Percentiles rank a stretch among this genome's conserved stretches.
phyloP scores from a whole-genome alignment of 2,888 invertebrate genomes.

The Pilophorus perplexus region DNA sequence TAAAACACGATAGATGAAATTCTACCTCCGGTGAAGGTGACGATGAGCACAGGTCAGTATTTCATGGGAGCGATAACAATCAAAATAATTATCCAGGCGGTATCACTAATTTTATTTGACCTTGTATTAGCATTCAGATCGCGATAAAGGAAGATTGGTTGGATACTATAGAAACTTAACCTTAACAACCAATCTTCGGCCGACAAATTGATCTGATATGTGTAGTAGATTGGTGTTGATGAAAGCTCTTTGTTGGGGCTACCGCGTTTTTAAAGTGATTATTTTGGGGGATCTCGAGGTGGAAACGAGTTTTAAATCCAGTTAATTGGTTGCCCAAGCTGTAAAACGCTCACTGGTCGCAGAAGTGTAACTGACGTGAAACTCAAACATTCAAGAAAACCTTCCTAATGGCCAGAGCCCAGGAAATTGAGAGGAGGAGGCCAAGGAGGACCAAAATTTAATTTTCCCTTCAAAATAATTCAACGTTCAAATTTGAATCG shows the following conservation, averaged over 20 bases:
- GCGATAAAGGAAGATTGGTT: slow-evolving; percentile 29
- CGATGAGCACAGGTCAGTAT: not conserved
- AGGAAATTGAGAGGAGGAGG: too few species aligned
- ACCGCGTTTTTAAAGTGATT: slow-evolving; percentile 11
- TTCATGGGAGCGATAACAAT: not conserved
- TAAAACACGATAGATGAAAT: not conserved
- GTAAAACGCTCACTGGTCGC: too few species aligned
- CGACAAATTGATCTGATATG: slow-evolving; percentile 32
- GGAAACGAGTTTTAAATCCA: too few species aligned
- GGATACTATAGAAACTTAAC: slow-evolving; percentile 9
- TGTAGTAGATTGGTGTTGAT: not conserved
- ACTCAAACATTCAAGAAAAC: too few species aligned
- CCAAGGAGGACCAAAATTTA: too few species aligned
- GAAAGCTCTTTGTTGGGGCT: slow-evolving; percentile 12
- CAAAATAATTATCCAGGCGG: slow-evolving; percentile 22
- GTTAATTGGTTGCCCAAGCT: too few species aligned
- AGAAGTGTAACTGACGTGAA: too few species aligned
- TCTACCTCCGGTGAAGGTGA: not conserved
- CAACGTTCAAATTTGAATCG: too few species aligned
- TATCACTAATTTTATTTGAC: slow-evolving; percentile 27
- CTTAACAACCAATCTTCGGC: slow-evolving; percentile 18
- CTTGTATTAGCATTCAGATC: slow-evolving; percentile 31
- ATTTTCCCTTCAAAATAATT: too few species aligned
- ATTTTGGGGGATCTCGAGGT: not conserved
- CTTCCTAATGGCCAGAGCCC: too few species aligned